phyloP scores from a whole-genome alignment of 2,797 vertebrate genomes.

The Alfaro cultratus region DNA sequence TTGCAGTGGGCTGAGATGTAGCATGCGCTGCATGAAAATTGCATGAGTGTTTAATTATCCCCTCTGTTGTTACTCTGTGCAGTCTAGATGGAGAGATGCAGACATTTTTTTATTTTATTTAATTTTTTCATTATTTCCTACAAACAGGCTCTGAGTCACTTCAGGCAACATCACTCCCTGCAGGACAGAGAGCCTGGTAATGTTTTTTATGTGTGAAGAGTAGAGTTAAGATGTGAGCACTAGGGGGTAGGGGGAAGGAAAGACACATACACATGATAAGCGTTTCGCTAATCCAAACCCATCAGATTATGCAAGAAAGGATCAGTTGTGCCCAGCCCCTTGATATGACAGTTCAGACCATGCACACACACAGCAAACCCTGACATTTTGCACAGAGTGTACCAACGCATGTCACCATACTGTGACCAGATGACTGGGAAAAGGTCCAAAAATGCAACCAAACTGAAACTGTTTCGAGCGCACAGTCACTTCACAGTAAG shows the following conservation, averaged over 20 bases:
- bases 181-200: conserved; percentile 51
- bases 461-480: conserved; percentile 29
- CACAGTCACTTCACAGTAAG: conserved; percentile 16
- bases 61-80: conserved; percentile 39
- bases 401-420: not conserved
- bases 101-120: not conserved
- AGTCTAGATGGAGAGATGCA: conserved; percentile 27
- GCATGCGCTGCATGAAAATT: conserved; percentile 25
- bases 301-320: conserved; percentile 81
- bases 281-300: conserved; percentile 75
- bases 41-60: conserved; percentile 53
- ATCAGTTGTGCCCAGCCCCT: conserved; percentile 75
- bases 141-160: conserved; percentile 23
- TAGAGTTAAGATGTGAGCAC: conserved; percentile 12
- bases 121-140: not conserved
- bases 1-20: conserved; percentile 17
- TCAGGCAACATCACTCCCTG: conserved; percentile 60
- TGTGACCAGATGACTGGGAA: not conserved
- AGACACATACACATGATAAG: conserved; percentile 40
- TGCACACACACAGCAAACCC: conserved; percentile 49
- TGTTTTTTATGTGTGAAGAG: conserved; percentile 21
- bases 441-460: not conserved
- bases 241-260: not conserved
- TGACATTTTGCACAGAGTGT: conserved; percentile 4
- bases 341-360: conserved; percentile 68